A percentile compares a stretch with the other conserved stretches of the same genome.
Conservation (phyloP, 1,140 invertebrate species). For the Mycetomoellerius zeteki region DNA sequence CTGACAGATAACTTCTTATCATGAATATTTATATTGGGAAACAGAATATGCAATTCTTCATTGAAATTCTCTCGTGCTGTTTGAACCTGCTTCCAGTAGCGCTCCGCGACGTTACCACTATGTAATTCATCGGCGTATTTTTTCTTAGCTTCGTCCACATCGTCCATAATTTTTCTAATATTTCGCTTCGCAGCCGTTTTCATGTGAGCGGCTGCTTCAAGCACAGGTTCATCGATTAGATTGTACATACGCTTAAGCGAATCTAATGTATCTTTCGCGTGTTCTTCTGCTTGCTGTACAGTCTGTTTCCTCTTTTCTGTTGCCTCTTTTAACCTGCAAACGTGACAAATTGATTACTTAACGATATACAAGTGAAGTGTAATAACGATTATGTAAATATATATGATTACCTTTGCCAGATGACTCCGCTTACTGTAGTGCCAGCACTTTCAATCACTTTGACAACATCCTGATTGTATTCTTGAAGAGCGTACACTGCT, state of each 20-base stretch:
- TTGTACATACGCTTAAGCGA: conserved; percentile 80
- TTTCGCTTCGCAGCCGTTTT: conserved; percentile 87
- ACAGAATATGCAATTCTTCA: conserved; percentile 91
- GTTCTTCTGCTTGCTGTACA: conserved; percentile 87
- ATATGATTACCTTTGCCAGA: conserved; percentile 86
- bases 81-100: conserved; percentile 91
- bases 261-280: conserved; percentile 76
- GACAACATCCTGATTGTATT: conserved; percentile 89
- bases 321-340: conserved; percentile 87
- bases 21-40: conserved; percentile 90
- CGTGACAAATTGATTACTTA: conserved; percentile 33
- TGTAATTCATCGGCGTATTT: conserved; percentile 88
- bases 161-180: conserved; percentile 89
- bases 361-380: conserved; percentile 19
- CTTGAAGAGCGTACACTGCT: conserved; percentile 87
- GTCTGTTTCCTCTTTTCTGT: conserved; percentile 87
- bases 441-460: conserved; percentile 88
- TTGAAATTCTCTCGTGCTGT: conserved; percentile 90
- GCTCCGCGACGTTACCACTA: conserved; percentile 89
- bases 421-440: conserved; percentile 84
- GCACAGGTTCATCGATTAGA: conserved; percentile 86
- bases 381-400: background rate
- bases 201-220: conserved; percentile 85
- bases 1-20: conserved; percentile 89
- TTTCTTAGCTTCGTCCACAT: conserved; percentile 88